Evolutionary conservation across 2,888 invertebrate species (phyloP), one percentile per base, ranked within the genome.

Genomic region (Alitta virens): DNA sequence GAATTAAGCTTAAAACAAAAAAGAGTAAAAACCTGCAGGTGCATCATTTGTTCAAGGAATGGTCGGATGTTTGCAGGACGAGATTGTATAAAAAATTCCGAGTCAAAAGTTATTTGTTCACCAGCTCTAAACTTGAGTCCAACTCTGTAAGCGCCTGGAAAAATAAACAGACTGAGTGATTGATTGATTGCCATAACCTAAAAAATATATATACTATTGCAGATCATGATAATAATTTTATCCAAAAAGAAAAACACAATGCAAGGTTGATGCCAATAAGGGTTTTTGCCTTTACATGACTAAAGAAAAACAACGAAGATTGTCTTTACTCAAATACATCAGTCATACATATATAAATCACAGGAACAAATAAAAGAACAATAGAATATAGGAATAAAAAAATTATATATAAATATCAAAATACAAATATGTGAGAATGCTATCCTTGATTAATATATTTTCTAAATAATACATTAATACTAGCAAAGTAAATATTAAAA

Each of bases 1-100:
- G n/a, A n/a, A n/a, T n/a, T n/a, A n/a, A n/a, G n/a, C n/a, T n/a
- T n/a, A n/a, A n/a, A n/a, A n/a, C n/a, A n/a, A n/a, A n/a, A n/a
- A n/a, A n/a, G n/a, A n/a, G n/a, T n/a, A n/a, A n/a, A n/a, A n/a
- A 95, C 94, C 85, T 97, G 96, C 58, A 95, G 86, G 73, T 94
- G 89, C 71, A 95, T 85, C 89, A 96, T 92, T 84, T 93, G 90
- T 72, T 89, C 86, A 26, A 96, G 86, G 83, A 95, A 96, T 7
- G 91, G 90, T 79, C 94, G 92, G 86, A 95, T 89, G 58, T 89
- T 88, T 68, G 87, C 80, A 2, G 93, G 91, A 64, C 95, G 87
- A 40, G 92, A 91, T 78, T 89, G 90, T 43, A 96, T 89, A 80
- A 97, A 97, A 71, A 89, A 89, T 67, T 94, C 91, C 57, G 88